These are phyloP conservation scores for Antheraea pernyi DNA, from an alignment of 1,140 invertebrate species.

Conservation along the genomic window DNA sequence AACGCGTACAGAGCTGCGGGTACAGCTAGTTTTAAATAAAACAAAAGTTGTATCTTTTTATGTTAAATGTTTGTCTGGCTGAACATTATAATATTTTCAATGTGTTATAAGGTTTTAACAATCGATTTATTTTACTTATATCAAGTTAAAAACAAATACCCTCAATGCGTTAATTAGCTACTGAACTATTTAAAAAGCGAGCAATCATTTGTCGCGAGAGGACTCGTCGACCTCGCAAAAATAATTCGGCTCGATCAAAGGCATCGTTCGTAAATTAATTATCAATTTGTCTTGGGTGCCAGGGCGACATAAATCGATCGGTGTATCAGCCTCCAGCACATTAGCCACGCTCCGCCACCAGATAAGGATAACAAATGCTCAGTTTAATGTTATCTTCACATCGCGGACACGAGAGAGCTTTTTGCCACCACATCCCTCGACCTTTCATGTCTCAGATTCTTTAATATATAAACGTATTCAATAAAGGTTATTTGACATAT, in stretches of 20 bases:
- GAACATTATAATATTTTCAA: too few species aligned
- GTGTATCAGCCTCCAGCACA: conserved; percentile 71
- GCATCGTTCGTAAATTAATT: conserved; percentile 73
- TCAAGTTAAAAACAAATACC: background rate
- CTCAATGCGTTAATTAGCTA: background rate
- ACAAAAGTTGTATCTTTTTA: too few species aligned
- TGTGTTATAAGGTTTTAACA: too few species aligned
- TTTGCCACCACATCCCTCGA: conserved; percentile 72
- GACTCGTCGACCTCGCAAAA: conserved; percentile 47
- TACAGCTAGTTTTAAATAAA: too few species aligned
- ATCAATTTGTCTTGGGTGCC: conserved; percentile 78
- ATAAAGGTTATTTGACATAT: conserved; percentile 27
- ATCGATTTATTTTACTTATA: too few species aligned
- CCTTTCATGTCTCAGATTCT: conserved; percentile 40
- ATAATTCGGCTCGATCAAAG: conserved; percentile 73
- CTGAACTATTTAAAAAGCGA: conserved; percentile 1
- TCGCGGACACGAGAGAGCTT: conserved; percentile 76
- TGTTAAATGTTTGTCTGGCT: too few species aligned
- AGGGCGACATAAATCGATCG: conserved; percentile 74
- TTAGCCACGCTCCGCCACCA: conserved; percentile 72
- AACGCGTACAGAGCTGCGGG: too few species aligned
- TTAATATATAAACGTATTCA: conserved; percentile 19
- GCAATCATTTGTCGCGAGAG: conserved; percentile 16
- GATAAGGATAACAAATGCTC: conserved; percentile 78
- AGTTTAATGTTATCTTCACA: conserved; percentile 77